Conservation (phyloP, 2,888 invertebrate species). For the Timema cristinae region DNA sequence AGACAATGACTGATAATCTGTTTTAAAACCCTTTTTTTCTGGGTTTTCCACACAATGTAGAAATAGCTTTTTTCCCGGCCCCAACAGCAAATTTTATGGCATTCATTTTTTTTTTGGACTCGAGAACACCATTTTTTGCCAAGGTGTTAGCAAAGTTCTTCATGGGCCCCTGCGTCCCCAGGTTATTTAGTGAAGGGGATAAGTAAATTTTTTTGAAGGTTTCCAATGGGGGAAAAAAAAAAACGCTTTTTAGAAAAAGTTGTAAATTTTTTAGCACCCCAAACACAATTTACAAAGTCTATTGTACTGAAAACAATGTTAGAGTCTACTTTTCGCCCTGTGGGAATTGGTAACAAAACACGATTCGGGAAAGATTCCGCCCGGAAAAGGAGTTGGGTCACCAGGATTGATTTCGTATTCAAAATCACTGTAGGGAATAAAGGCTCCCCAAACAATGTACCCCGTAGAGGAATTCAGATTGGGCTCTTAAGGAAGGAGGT, state of each 20-base stretch:
- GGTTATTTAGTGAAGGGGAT: conserved; percentile 8
- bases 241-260: conserved; percentile 16
- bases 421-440: not conserved
- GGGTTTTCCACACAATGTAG: conserved; percentile 9
- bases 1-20: conserved; percentile 11
- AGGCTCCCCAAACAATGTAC: not conserved
- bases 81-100: conserved; percentile 13
- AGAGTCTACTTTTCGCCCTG: no score
- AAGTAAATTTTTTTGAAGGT: not conserved
- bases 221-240: conserved; percentile 16
- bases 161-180: not conserved
- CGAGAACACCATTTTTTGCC: conserved; percentile 14
- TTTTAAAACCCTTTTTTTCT: conserved; percentile 11
- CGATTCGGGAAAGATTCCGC: no score
- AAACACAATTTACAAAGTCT: not conserved
- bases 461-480: not conserved
- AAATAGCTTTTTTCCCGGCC: not conserved
- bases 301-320: no score
- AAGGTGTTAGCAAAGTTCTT: conserved; percentile 9
- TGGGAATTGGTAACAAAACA: no score
- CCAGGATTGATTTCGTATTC: no score
- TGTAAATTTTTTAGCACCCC: conserved; percentile 16
- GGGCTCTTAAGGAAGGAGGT: not conserved
- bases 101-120: conserved; percentile 15
- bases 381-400: no score